Conservation (phyloP, 2,797 vertebrate genomes). For the Crocodylus rhombifer region DNA sequence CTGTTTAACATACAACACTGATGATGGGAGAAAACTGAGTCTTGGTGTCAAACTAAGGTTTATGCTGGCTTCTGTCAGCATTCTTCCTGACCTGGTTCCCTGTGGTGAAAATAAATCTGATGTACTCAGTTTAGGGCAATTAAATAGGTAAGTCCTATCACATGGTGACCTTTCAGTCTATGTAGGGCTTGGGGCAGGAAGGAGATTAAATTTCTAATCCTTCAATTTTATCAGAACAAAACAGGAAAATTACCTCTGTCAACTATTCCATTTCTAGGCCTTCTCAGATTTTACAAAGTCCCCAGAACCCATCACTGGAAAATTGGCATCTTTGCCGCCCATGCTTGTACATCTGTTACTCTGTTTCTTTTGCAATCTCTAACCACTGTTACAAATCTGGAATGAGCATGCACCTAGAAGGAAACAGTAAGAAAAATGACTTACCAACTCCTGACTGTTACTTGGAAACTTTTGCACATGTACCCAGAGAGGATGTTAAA, state of each 20-base stretch:
- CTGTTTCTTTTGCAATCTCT: slow-evolving; percentile 49
- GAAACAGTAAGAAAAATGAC: slow-evolving; percentile 50
- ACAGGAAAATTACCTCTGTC: not conserved
- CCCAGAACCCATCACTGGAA: slow-evolving; percentile 44
- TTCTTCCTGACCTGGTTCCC: slow-evolving; percentile 52
- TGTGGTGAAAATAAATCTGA: slow-evolving; percentile 11
- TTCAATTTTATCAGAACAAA: slow-evolving; percentile 19
- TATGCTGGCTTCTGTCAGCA: slow-evolving; percentile 51
- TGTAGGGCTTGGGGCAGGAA: not conserved
- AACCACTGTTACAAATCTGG: slow-evolving; percentile 41
- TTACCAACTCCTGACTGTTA: slow-evolving; percentile 45
- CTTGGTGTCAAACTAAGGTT: slow-evolving; percentile 60
- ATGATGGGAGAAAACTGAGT: slow-evolving; percentile 25
- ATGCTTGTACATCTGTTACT: slow-evolving; percentile 42
- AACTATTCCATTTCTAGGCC: slow-evolving; percentile 32
- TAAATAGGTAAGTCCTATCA: not conserved
- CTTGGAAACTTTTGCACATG: slow-evolving; percentile 70
- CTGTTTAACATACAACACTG: slow-evolving; percentile 26
- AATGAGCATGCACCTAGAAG: slow-evolving; percentile 34
- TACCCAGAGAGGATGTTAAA: slow-evolving; percentile 58
- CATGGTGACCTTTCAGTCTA: slow-evolving; percentile 42
- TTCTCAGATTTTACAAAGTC: slow-evolving; percentile 16
- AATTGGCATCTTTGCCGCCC: slow-evolving; percentile 20
- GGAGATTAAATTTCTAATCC: slow-evolving; percentile 27
- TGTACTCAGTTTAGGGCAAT: not conserved